phyloP scores from a whole-genome alignment of 2,113 vertebrate species.

The Taurulus bubalis region DNA sequence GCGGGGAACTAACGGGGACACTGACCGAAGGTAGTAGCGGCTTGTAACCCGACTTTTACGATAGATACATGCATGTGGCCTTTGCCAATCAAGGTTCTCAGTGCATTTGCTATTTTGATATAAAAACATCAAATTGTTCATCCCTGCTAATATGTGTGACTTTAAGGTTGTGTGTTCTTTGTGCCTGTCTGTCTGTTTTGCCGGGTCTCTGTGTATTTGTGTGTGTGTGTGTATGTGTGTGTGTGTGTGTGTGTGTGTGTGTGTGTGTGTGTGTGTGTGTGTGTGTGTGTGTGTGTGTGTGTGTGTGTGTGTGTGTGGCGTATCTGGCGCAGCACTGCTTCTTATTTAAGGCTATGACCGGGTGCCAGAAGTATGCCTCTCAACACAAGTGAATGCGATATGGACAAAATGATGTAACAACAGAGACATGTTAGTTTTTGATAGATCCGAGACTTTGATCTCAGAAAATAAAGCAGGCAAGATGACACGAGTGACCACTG shows the following conservation, averaged over 20 bases:
- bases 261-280: neutral
- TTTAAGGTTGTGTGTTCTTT: too few relatives aligned
- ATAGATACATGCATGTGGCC: too few relatives aligned
- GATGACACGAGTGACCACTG: constrained; percentile 31
- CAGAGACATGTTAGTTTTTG: constrained; percentile 20
- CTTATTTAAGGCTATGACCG: constrained; percentile 27
- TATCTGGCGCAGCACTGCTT: neutral
- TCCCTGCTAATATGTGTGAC: neutral
- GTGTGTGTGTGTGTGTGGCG: neutral
- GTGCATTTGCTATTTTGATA: neutral
- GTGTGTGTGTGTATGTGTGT: neutral
- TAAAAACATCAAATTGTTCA: neutral
- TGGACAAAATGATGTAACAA: constrained; percentile 35
- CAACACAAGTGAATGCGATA: constrained; percentile 14
- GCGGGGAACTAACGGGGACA: too few relatives aligned
- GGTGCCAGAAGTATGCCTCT: constrained; percentile 16
- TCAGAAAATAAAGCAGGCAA: constrained; percentile 27
- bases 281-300: too few relatives aligned
- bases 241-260: neutral
- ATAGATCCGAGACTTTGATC: constrained; percentile 42
- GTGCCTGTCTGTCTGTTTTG: neutral
- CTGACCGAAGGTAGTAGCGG: too few relatives aligned
- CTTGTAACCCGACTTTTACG: too few relatives aligned
- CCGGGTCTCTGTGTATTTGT: neutral
- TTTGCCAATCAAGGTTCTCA: neutral